Percentiles rank a stretch among this genome's conserved stretches.
Conservation (phyloP, 2,888 invertebrate species). For the Scaptomyza flava region DNA sequence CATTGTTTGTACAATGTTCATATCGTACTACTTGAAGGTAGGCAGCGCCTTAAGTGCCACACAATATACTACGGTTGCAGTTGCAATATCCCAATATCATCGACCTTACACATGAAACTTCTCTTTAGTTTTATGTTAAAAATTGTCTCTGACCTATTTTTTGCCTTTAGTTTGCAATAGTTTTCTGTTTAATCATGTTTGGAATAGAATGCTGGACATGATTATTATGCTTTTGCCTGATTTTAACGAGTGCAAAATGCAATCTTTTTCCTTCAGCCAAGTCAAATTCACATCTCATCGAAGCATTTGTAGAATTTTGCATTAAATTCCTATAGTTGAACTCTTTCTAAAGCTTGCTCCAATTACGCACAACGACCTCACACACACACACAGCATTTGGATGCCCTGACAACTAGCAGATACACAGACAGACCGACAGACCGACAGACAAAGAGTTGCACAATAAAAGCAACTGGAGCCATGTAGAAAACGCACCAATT, state of each 20-base stretch:
- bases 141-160: too few relatives aligned
- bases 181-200: too few relatives aligned
- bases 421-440: conserved; percentile 5
- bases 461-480: conserved; percentile 30
- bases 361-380: conserved; percentile 20
- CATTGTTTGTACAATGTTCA: conserved; percentile 24
- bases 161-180: too few relatives aligned
- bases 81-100: conserved; percentile 14
- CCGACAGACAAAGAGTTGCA: conserved; percentile 25
- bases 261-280: too few relatives aligned
- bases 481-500: conserved; percentile 47
- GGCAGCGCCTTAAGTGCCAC: neutral
- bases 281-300: too few relatives aligned
- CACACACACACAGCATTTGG: conserved; percentile 32
- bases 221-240: too few relatives aligned
- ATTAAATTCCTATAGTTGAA: neutral
- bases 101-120: neutral
- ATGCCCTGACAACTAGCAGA: conserved; percentile 44
- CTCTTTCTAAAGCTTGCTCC: conserved; percentile 12
- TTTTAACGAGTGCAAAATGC: too few relatives aligned
- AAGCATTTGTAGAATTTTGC: too few relatives aligned
- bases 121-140: too few relatives aligned
- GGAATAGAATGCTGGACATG: too few relatives aligned
- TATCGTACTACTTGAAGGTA: conserved; percentile 2
- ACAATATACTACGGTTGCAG: conserved; percentile 10